These are phyloP conservation scores for Portevinia maculata DNA, from an alignment of 2,888 invertebrate genomes.

Conservation along the genomic window DNA sequence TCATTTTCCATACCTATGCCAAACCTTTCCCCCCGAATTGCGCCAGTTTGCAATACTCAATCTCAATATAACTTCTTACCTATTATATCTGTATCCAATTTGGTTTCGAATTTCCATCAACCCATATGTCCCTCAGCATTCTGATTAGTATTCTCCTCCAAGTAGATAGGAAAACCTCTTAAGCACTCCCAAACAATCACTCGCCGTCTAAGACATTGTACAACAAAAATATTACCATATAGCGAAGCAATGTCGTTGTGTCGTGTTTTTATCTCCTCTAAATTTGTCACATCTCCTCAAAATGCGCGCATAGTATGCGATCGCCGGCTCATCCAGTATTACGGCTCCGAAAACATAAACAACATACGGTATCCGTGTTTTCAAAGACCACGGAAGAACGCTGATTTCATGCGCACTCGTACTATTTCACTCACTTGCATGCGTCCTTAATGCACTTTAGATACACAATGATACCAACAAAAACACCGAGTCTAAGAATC, in stretches of 20 bases:
- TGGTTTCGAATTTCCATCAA: not conserved
- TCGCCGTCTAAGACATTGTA: slow-evolving; percentile 36
- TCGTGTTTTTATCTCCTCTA: slow-evolving; percentile 70
- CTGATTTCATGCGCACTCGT: slow-evolving; percentile 62
- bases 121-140: not conserved
- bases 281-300: slow-evolving; percentile 72
- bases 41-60: not conserved
- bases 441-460: slow-evolving; percentile 42
- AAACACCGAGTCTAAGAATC: slow-evolving; percentile 33
- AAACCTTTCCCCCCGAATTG: not conserved
- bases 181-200: slow-evolving; percentile 24
- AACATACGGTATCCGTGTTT: slow-evolving; percentile 44
- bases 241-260: slow-evolving; percentile 59
- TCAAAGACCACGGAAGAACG: slow-evolving; percentile 50
- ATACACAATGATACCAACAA: slow-evolving; percentile 35
- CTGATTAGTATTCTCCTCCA: not conserved
- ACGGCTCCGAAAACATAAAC: slow-evolving; percentile 54
- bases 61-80: not conserved
- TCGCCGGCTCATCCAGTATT: slow-evolving; percentile 54
- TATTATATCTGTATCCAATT: not conserved
- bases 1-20: not conserved
- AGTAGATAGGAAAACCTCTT: slow-evolving; percentile 8
- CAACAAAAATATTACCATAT: slow-evolving; percentile 67
- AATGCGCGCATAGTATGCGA: slow-evolving; percentile 51
- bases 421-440: slow-evolving; percentile 53